phyloP scores from a whole-genome alignment of 2,797 vertebrate genomes.

The Mormyrus proboscirostris region DNA sequence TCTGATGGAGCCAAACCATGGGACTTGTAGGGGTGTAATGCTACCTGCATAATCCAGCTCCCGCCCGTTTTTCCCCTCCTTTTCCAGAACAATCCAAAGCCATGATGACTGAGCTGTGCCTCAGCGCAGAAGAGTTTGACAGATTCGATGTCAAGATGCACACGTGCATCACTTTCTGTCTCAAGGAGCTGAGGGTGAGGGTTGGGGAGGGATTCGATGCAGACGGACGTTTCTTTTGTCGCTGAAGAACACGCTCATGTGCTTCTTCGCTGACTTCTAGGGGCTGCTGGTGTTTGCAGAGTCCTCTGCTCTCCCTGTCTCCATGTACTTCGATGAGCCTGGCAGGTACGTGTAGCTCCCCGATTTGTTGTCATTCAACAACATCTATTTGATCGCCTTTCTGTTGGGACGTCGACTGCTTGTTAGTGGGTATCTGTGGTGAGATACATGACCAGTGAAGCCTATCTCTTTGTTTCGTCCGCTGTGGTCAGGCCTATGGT shows the following conservation, averaged over 20 bases:
- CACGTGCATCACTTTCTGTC: conserved; percentile 81
- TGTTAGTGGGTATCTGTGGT: not conserved
- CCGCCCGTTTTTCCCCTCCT: not conserved
- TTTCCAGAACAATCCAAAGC: conserved; percentile 58
- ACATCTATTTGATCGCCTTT: not conserved
- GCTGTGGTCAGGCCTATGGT: conserved; percentile 67
- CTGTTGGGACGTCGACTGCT: not conserved
- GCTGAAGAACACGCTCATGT: not conserved
- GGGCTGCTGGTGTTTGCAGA: conserved; percentile 83
- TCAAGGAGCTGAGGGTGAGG: conserved; percentile 86
- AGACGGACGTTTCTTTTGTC: not conserved
- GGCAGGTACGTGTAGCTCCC: conserved; percentile 63
- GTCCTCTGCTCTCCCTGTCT: conserved; percentile 73
- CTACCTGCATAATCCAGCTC: not conserved
- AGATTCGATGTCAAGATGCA: conserved; percentile 55
- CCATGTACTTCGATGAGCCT: conserved; percentile 72
- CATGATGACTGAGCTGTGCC: conserved; percentile 82
- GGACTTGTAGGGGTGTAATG: not conserved
- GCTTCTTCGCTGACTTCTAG: conserved; percentile 38
- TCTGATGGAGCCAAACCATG: not conserved
- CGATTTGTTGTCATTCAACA: not conserved
- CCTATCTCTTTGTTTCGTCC: not conserved
- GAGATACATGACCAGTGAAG: not conserved
- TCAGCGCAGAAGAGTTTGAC: conserved; percentile 82
- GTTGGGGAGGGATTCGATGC: not conserved